Percentiles rank a stretch among this genome's conserved stretches.
These are phyloP conservation scores for Clusia tigrina DNA, from an alignment of 2,888 invertebrate species.

Conservation along the genomic window DNA sequence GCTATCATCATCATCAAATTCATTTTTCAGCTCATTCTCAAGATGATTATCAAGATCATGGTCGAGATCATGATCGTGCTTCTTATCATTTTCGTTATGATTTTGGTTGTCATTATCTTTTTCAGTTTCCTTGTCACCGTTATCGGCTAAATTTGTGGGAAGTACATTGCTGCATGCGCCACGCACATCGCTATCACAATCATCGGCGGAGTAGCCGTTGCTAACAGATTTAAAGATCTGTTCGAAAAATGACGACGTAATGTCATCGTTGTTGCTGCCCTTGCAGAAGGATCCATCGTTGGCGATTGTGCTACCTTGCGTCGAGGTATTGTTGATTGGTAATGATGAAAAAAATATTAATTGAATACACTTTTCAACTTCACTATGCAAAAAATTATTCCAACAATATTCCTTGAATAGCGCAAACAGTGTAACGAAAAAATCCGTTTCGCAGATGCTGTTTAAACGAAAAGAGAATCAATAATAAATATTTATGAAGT, in stretches of 20 bases:
- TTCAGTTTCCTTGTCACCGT: conserved; percentile 17
- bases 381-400: conserved; percentile 96
- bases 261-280: conserved; percentile 34
- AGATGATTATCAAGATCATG: too few species aligned
- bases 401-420: conserved; percentile 88
- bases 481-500: conserved; percentile 9
- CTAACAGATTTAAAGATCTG: conserved; percentile 34
- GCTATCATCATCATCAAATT: conserved; percentile 19
- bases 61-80: too few species aligned
- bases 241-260: conserved; percentile 36
- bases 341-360: conserved; percentile 69
- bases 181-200: conserved; percentile 35
- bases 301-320: conserved; percentile 42
- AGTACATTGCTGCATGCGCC: not conserved
- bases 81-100: not conserved
- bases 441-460: conserved; percentile 66
- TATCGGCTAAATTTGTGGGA: not conserved
- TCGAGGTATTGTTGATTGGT: conserved; percentile 57
- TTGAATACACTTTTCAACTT: conserved; percentile 81
- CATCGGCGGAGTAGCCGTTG: conserved; percentile 31
- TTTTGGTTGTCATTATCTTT: conserved; percentile 25
- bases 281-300: conserved; percentile 45
- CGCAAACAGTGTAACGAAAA: conserved; percentile 75
- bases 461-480: conserved; percentile 4
- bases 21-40: too few species aligned